Evolutionary conservation across 2,888 invertebrate species (phyloP), one percentile per base, ranked within the genome.

Genomic region (Ennomos fuscantarius): DNA sequence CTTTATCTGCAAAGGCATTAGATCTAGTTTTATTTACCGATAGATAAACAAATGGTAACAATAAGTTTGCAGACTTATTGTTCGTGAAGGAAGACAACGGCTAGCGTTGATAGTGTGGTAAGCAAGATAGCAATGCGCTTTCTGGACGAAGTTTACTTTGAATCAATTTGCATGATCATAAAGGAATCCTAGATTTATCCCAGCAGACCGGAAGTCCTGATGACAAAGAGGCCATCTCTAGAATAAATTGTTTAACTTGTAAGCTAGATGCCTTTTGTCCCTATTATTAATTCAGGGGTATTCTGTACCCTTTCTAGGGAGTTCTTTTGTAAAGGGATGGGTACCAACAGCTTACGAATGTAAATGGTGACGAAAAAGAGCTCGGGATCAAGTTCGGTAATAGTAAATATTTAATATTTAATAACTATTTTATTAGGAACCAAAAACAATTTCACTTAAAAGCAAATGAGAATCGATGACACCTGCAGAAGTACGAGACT

Each of bases 61-160:
- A 32, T 53, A 63, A 62, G 10, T 65, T 69, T 44, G 73, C 51
- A 48, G 51, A 60, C 58, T 63, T 70, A 68, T 70, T 73, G 70
- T 75, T 69, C 61, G 65, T 63, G 60, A 78, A 78, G 74, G 74
- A 56, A 70, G 65, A 73, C 67, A 69, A 73, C 71, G 62, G 62
- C 40, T 47, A 65, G 66, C 63, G 70, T 64, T 73, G 73, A 77
- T 76, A 69, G 70, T 70, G 69, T 66, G 76, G 78, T 68, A 58
- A 68, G 63, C 67, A 69, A 71, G 71, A 73, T 76, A 60, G 68
- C 60, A 55, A 69, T 72, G 68, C 64, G 70, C 69, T 70, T 56
- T 59, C 71, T 41, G 54, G 50, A 11, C 44, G 36, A 24, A 45
- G 67, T 67, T 70, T 71, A 63, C 66, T 70, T 68, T 70, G 59